Conservation (phyloP, 2,797 vertebrate genomes). For the Diglossa cyanea region DNA sequence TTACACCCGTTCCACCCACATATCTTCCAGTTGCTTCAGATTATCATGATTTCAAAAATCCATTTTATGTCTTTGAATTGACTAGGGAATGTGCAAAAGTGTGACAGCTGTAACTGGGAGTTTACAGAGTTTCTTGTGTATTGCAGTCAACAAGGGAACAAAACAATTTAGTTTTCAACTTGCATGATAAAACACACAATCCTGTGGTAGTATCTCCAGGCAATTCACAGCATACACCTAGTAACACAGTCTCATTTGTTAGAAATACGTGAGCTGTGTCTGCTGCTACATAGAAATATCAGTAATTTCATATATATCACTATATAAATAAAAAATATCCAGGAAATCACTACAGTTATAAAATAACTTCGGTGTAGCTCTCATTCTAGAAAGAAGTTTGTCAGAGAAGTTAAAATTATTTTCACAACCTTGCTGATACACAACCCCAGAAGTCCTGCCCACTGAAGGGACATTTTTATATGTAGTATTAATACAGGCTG, state of each 20-base stretch:
- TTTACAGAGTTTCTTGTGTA: not conserved
- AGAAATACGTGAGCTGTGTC: not conserved
- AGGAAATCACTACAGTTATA: not conserved
- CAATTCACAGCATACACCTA: not conserved
- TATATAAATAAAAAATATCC: not conserved
- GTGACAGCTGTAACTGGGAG: slow-evolving; percentile 7
- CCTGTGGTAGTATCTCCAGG: not conserved
- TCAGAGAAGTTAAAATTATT: not conserved
- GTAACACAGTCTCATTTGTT: slow-evolving; percentile 1
- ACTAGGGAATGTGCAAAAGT: not conserved
- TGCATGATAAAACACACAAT: slow-evolving; percentile 9
- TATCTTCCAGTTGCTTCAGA: slow-evolving; percentile 1
- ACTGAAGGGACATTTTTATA: not conserved
- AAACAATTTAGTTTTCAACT: slow-evolving; percentile 32
- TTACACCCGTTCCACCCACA: not conserved
- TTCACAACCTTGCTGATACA: not conserved
- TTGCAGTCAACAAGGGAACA: not conserved
- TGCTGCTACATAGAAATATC: not conserved
- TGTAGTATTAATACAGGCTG: not conserved
- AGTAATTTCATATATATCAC: not conserved
- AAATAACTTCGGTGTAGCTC: not conserved
- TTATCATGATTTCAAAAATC: not conserved
- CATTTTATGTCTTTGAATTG: slow-evolving; percentile 16
- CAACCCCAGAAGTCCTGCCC: not conserved
- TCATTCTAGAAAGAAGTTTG: not conserved